Percentiles rank a stretch among this genome's conserved stretches.
Evolutionary conservation across 1,140 invertebrate species (phyloP).

Genomic region (Atta colombica): DNA sequence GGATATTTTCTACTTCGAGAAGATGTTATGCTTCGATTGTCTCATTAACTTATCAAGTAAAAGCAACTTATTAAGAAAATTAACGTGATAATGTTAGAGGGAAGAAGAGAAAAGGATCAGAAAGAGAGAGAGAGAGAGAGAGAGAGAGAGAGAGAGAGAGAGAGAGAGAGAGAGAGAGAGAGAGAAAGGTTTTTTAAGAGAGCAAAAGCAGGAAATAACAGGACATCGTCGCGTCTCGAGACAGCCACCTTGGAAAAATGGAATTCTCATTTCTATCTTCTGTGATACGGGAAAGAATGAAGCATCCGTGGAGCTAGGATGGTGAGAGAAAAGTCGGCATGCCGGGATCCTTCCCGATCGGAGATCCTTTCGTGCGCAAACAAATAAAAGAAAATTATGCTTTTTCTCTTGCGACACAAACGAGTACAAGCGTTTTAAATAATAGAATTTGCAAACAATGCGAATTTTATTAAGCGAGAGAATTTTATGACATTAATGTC

Average conservation of each 20-base stretch:
- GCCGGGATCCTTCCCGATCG: constrained; percentile 32
- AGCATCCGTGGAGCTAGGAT: neutral
- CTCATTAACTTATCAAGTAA: constrained; percentile 19
- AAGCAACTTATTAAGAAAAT: constrained; percentile 33
- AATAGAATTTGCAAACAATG: constrained; percentile 37
- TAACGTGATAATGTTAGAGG: neutral
- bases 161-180: neutral
- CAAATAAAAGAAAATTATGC: constrained; percentile 29
- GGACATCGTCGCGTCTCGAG: constrained; percentile 13
- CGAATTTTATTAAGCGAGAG: constrained; percentile 19
- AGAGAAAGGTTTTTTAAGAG: neutral
- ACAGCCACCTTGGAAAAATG: constrained; percentile 45
- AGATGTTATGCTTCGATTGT: neutral
- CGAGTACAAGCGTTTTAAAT: constrained; percentile 28
- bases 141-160: no score
- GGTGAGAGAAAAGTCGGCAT: constrained; percentile 24
- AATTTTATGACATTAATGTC: constrained; percentile 38
- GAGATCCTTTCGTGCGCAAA: neutral
- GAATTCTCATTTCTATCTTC: constrained; percentile 54
- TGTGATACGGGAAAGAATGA: constrained; percentile 50
- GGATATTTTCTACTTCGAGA: neutral
- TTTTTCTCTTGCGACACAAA: neutral
- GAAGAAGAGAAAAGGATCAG: no score
- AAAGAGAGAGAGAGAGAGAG: neutral
- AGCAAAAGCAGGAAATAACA: constrained; percentile 33